phyloP scores from a whole-genome alignment of 30 jellyfish, hydroid and myxozoan genomes.

The Aurelia aurita region DNA sequence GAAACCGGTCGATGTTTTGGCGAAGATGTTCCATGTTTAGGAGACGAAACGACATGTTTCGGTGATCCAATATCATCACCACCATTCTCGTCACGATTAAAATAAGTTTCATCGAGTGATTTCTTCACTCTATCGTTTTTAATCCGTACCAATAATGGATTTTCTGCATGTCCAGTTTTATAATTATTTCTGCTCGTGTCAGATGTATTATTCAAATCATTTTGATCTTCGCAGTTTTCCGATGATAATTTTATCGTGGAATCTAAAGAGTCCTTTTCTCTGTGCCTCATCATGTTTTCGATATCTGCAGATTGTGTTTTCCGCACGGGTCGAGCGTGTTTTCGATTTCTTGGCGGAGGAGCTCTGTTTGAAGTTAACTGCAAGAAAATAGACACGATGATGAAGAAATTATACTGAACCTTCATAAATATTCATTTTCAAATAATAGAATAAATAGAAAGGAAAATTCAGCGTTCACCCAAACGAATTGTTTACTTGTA shows the following conservation, averaged over 20 bases:
- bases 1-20: too few species aligned
- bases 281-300: constrained; percentile 25
- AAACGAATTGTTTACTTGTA: too few species aligned
- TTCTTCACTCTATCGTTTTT: constrained; percentile 45
- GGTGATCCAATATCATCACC: neutral
- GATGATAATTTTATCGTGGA: neutral
- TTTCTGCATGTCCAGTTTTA: constrained; percentile 36
- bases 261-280: neutral
- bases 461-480: too few species aligned
- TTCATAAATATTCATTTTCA: too few species aligned
- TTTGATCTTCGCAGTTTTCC: neutral
- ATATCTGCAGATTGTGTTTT: constrained; percentile 44
- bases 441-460: too few species aligned
- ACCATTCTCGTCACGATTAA: neutral
- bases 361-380: constrained; percentile 72
- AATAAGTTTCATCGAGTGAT: constrained; percentile 2
- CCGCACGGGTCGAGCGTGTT: constrained; percentile 4
- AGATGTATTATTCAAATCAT: neutral
- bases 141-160: constrained; percentile 52
- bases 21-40: neutral
- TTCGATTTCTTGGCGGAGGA: constrained; percentile 55
- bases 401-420: too few species aligned
- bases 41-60: neutral
- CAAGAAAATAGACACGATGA: neutral
- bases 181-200: neutral